These are phyloP conservation scores for Pangasius sanitwongsei DNA, from an alignment of 2,797 vertebrate species.

Conservation along the genomic window DNA sequence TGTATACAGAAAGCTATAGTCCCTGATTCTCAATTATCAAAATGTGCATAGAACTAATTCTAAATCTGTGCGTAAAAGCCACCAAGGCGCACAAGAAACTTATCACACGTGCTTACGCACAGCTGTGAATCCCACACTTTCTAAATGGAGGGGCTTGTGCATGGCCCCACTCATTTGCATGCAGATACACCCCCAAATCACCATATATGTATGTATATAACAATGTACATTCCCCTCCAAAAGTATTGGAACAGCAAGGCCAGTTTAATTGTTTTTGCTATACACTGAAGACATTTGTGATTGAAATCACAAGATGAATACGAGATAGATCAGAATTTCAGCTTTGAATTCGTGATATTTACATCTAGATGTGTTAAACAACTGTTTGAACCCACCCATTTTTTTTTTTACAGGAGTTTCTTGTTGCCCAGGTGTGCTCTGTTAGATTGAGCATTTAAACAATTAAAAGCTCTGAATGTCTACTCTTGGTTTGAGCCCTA, in stretches of 20 bases:
- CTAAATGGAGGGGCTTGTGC: neutral
- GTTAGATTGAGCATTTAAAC: too few relatives aligned
- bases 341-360: neutral
- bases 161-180: neutral
- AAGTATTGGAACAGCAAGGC: neutral
- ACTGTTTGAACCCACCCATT: too few relatives aligned
- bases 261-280: too few relatives aligned
- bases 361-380: neutral
- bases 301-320: neutral
- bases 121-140: neutral
- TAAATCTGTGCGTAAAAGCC: neutral
- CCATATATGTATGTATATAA: neutral
- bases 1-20: neutral
- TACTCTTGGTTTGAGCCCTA: too few relatives aligned
- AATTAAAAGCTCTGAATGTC: too few relatives aligned
- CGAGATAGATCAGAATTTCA: neutral
- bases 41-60: neutral
- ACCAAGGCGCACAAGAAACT: neutral
- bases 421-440: too few relatives aligned
- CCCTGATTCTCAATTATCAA: neutral
- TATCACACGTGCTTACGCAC: neutral
- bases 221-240: neutral
- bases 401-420: neutral
- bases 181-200: neutral
- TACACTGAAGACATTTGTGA: too few relatives aligned